Conservation (phyloP, 2,113 vertebrate species). For the Protomyctophum bolini region DNA sequence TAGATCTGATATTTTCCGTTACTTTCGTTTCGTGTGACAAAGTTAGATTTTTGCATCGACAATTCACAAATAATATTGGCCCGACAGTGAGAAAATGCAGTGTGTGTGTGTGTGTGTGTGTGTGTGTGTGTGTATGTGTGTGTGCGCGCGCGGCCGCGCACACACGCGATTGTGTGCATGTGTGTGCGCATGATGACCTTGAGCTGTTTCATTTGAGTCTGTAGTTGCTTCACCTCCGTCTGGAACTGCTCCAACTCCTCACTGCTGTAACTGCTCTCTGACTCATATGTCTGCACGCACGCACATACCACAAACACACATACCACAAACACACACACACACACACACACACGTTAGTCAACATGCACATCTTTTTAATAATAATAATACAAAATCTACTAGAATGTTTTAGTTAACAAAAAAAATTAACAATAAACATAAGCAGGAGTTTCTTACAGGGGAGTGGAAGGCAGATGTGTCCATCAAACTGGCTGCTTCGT, state of each 20-base stretch:
- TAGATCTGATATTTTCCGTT: neutral
- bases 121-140: neutral
- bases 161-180: neutral
- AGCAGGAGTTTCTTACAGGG: conserved; percentile 70
- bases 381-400: too few species aligned
- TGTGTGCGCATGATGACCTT: conserved; percentile 74
- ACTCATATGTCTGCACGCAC: conserved; percentile 79
- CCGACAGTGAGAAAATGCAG: too few species aligned
- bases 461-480: conserved; percentile 90
- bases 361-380: too few species aligned
- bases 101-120: conserved; percentile 9
- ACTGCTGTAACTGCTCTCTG: conserved; percentile 78
- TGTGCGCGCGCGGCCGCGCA: conserved; percentile 6
- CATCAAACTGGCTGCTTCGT: conserved; percentile 87
- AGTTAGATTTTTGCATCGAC: too few species aligned
- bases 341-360: too few species aligned
- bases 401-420: too few species aligned
- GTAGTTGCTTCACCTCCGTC: conserved; percentile 81
- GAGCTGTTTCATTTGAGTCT: conserved; percentile 83
- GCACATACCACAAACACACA: too few species aligned
- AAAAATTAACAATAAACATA: too few species aligned
- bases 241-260: conserved; percentile 88
- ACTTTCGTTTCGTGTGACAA: too few species aligned
- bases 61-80: too few species aligned
- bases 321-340: too few species aligned